Evolutionary conservation across 2,797 vertebrate genomes (phyloP).

Genomic region (Hylomyscus alleni): DNA sequence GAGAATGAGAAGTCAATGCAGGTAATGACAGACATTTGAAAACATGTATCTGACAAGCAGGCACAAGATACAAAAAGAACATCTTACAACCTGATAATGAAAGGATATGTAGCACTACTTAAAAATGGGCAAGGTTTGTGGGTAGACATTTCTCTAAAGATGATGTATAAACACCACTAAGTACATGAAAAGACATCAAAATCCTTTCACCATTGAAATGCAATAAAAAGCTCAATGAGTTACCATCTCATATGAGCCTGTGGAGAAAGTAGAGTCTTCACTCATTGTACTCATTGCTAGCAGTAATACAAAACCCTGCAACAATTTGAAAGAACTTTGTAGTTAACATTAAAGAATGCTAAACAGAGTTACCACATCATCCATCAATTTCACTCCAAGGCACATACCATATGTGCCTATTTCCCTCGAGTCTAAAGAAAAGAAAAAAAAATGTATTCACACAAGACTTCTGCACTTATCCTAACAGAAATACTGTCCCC

Average conservation of each 20-base stretch:
- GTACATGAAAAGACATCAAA: background rate
- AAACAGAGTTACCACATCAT: background rate
- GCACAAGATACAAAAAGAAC: background rate
- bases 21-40: background rate
- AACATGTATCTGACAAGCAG: background rate
- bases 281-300: background rate
- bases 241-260: background rate
- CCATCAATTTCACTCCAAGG: background rate
- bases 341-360: constrained; percentile 17
- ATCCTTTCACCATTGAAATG: background rate
- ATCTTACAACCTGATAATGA: constrained; percentile 4
- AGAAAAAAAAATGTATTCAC: background rate
- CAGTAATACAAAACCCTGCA: background rate
- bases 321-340: background rate
- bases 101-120: background rate
- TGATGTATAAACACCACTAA: background rate
- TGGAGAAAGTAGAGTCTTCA: background rate
- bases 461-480: background rate
- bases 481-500: background rate
- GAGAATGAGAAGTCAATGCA: background rate
- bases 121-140: background rate
- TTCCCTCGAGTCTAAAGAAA: background rate
- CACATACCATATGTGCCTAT: background rate
- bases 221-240: background rate
- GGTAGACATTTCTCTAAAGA: background rate